These are phyloP conservation scores for Agrochola circellaris DNA, from an alignment of 2,888 invertebrate genomes.

Conservation along the genomic window DNA sequence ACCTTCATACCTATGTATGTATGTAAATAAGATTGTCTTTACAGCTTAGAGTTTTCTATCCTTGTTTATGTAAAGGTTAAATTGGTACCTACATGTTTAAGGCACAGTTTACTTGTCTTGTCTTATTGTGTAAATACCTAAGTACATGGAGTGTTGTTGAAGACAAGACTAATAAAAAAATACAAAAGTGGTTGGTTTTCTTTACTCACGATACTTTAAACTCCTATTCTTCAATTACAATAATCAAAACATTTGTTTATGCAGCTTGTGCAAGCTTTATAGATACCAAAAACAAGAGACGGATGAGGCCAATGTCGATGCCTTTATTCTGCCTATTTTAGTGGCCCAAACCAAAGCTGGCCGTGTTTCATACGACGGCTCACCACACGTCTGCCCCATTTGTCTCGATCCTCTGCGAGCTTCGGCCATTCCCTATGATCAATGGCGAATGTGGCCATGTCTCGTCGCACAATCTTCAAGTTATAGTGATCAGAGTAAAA, in stretches of 20 bases:
- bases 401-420: conserved; percentile 61
- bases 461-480: conserved; percentile 52
- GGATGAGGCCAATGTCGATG: conserved; percentile 14
- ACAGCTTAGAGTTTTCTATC: conserved; percentile 1
- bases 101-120: background rate
- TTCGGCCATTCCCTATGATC: conserved; percentile 61
- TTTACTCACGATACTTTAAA: background rate
- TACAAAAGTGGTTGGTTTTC: background rate
- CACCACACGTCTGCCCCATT: conserved; percentile 61
- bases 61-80: conserved; percentile 29
- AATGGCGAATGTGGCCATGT: conserved; percentile 58
- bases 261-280: background rate
- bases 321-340: conserved; percentile 29
- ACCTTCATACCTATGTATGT: conserved; percentile 24
- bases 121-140: background rate
- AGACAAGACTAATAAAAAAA: background rate
- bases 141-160: background rate
- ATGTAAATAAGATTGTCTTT: conserved; percentile 41
- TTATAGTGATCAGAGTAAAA: conserved; percentile 49
- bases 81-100: conserved; percentile 9
- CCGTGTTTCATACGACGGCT: conserved; percentile 59
- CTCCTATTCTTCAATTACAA: background rate
- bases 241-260: conserved; percentile 1
- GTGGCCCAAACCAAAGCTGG: conserved; percentile 32
- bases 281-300: conserved; percentile 4